A percentile compares a stretch with the other conserved stretches of the same genome.
phyloP scores from a whole-genome alignment of 2,797 vertebrate genomes.

The Dermochelys coriacea region DNA sequence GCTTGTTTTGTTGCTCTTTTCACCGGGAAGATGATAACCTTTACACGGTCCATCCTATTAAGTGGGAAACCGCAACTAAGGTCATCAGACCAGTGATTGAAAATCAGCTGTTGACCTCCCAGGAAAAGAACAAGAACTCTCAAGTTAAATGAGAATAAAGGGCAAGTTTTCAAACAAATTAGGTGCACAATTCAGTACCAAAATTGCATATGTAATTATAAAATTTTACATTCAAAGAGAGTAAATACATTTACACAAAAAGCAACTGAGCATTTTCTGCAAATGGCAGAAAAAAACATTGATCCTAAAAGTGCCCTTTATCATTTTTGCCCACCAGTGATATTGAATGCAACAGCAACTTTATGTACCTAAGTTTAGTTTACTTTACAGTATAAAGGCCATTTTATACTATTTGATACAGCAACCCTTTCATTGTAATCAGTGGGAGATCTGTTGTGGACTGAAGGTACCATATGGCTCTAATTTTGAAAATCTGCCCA shows the following conservation, averaged over 20 bases:
- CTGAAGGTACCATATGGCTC: background rate
- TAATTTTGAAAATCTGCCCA: background rate
- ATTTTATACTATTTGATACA: background rate
- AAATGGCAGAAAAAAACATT: constrained; percentile 34
- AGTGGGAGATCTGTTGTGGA: background rate
- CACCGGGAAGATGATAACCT: background rate
- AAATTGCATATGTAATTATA: constrained; percentile 14
- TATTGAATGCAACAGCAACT: background rate
- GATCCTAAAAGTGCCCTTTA: background rate
- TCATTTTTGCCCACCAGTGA: background rate
- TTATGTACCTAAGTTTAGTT: background rate
- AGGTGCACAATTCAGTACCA: constrained; percentile 26
- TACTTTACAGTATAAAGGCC: background rate
- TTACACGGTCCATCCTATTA: background rate
- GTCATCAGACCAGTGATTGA: background rate
- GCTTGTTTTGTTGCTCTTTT: background rate
- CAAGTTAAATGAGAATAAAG: fast-evolving
- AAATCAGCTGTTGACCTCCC: background rate
- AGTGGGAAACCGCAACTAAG: background rate
- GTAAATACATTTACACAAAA: constrained; percentile 44
- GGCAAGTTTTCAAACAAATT: constrained; percentile 35
- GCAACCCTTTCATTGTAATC: background rate
- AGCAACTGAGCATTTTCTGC: background rate
- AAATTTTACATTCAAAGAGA: constrained; percentile 52
- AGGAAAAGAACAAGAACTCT: background rate